Evolutionary conservation across 2,888 invertebrate genomes (phyloP).

Genomic region (Dicranocentrus wangi): DNA sequence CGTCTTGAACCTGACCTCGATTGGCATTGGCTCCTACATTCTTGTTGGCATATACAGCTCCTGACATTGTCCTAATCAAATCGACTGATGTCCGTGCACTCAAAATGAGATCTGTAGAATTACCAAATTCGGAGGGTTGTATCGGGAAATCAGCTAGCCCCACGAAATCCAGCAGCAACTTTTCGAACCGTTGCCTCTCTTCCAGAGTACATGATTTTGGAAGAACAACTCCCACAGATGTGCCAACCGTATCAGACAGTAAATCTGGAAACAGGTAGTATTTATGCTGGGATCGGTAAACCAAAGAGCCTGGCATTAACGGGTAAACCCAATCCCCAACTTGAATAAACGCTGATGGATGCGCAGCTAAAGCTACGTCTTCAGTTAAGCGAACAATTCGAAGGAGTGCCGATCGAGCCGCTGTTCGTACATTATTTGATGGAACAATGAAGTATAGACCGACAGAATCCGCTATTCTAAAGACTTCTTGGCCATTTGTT

Average conservation of each 20-base stretch:
- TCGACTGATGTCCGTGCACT: slow-evolving; percentile 21
- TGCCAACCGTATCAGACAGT: slow-evolving; percentile 2
- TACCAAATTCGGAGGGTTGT: slow-evolving; percentile 19
- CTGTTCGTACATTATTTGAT: slow-evolving; percentile 18
- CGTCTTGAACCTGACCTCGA: not conserved
- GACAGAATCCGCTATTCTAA: slow-evolving; percentile 27
- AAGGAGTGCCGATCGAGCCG: slow-evolving; percentile 27
- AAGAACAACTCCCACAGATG: slow-evolving; percentile 50
- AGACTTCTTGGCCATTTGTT: slow-evolving; percentile 32
- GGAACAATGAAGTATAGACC: slow-evolving; percentile 51
- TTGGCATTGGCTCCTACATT: no score
- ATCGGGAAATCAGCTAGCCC: slow-evolving; percentile 19
- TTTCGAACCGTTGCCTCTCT: slow-evolving; percentile 42
- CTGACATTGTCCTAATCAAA: slow-evolving; percentile 19
- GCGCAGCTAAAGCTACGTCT: slow-evolving; percentile 37
- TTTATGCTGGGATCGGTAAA: slow-evolving; percentile 80
- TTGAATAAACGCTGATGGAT: slow-evolving; percentile 76
- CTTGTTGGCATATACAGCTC: no score
- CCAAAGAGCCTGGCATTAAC: slow-evolving; percentile 81
- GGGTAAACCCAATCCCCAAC: slow-evolving; percentile 83
- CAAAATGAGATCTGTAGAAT: slow-evolving; percentile 27
- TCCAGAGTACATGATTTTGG: slow-evolving; percentile 8
- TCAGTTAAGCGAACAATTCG: slow-evolving; percentile 26
- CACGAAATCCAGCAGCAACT: slow-evolving; percentile 12
- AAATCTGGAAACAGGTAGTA: slow-evolving; percentile 84